Evolutionary conservation across 2,797 vertebrate genomes (phyloP), one percentile per base, ranked within the genome.

Genomic region (Loris lydekkerianus): DNA sequence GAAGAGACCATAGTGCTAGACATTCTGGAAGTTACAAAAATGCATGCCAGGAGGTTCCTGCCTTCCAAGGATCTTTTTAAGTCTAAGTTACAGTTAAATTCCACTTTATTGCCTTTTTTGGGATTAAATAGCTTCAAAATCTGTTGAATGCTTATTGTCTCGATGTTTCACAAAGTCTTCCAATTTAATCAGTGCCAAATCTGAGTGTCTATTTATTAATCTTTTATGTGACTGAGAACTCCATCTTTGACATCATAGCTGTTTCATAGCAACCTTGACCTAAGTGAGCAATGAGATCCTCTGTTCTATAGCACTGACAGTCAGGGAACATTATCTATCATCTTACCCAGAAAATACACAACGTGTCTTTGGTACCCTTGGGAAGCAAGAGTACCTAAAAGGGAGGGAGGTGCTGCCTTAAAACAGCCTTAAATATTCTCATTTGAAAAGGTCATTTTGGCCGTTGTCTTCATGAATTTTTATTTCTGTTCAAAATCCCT

Each of bases 231-330:
- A 49, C 92, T 81, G 53, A 96, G 93, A 97, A 49, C 84, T 0
- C 0, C 0, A 0, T n/a, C 96, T 97, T 94, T 98, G 98, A 98
- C 95, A 23, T 98, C 97, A 49, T 46, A 96, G 27, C 95, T 10
- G 93, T 93, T 96, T 61, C 97, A 70, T 77, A 37, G 91, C 97
- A 97, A 93, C 69, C 11, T 69, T 67, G 77, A 70, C 13, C 0
- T 1, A 2, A 77, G 84, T 13, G 60, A 78, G 23, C 18, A 4
- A 2, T 46, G 81, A 46, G 23, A 31, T 60, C 29, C 7, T 61
- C n/a, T 76, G 4, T 86, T 88, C 65, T 87, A 0, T 31, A 5
- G 18, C 58, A 46, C 75, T 6, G 2, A 58, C 76, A 49, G 63
- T 29, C 34, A 43, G 49, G 17, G 43, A 27, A 67, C 13, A 3